phyloP scores from a whole-genome alignment of 2,113 vertebrate genomes.

The Notothenia rossii region DNA sequence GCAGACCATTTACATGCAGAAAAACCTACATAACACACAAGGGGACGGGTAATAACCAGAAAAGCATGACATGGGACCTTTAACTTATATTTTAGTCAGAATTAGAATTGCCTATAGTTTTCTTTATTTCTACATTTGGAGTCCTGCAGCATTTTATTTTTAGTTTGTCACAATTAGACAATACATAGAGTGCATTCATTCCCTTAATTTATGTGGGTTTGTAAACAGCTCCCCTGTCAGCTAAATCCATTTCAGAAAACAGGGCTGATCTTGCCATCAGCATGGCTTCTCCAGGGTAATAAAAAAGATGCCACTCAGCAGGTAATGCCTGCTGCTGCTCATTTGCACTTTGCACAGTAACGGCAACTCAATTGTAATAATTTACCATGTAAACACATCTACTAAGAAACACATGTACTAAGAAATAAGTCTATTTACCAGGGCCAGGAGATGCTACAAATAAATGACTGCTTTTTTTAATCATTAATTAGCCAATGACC shows the following conservation, averaged over 20 bases:
- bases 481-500: constrained; percentile 46
- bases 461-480: constrained; percentile 39
- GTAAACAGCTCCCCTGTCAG: constrained; percentile 24
- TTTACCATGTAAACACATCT: constrained; percentile 44
- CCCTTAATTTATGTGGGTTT: constrained; percentile 12
- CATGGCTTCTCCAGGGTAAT: constrained; percentile 39
- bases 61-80: too few relatives aligned
- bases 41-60: too few relatives aligned
- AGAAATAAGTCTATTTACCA: constrained; percentile 34
- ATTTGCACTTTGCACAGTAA: constrained; percentile 41
- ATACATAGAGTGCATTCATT: neutral
- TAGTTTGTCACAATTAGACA: constrained; percentile 2
- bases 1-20: too few relatives aligned
- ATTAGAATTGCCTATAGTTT: neutral
- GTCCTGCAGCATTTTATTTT: neutral
- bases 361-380: constrained; percentile 53
- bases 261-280: constrained; percentile 46
- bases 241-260: constrained; percentile 46
- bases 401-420: constrained; percentile 40
- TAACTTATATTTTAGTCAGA: too few relatives aligned
- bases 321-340: constrained; percentile 55
- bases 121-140: neutral
- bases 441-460: constrained; percentile 22
- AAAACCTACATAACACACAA: too few relatives aligned
- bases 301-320: constrained; percentile 51